phyloP scores from a whole-genome alignment of 2,113 vertebrate genomes.

The Elephas maximus region DNA sequence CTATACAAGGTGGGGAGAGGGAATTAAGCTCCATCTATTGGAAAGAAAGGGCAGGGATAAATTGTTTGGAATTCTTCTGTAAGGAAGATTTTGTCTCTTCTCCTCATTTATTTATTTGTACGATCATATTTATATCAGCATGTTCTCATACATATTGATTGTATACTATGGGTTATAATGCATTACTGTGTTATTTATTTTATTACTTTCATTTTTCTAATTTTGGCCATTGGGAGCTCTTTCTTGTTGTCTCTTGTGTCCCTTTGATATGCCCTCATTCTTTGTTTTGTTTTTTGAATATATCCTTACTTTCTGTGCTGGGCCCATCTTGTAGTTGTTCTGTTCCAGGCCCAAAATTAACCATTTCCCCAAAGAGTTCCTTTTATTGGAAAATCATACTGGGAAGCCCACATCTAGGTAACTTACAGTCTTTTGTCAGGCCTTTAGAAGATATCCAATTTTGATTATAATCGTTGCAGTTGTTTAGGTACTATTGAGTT shows the following conservation, averaged over 20 bases:
- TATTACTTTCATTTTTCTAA: neutral
- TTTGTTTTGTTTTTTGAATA: neutral
- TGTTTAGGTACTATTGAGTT: too few species aligned
- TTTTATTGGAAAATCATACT: slow-evolving; percentile 2
- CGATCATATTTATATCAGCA: neutral
- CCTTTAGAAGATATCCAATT: neutral
- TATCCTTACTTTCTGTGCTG: slow-evolving; percentile 1
- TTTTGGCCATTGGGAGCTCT: neutral
- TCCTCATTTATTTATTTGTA: neutral
- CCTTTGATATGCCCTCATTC: neutral
- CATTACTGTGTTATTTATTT: neutral
- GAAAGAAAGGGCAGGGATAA: neutral
- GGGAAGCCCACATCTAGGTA: slow-evolving; percentile 1
- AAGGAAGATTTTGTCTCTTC: neutral
- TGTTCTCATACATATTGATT: neutral
- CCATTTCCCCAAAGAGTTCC: neutral
- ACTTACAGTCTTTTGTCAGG: neutral
- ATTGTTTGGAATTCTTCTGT: neutral
- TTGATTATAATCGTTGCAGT: neutral
- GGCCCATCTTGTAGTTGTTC: neutral
- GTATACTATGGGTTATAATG: neutral
- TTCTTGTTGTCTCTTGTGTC: neutral
- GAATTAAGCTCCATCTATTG: neutral
- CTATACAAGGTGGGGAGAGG: neutral
- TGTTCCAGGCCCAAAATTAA: neutral